Evolutionary conservation across 2,888 invertebrate species (phyloP), one percentile per base, ranked within the genome.

Genomic region (Petrolisthes manimaculis): DNA sequence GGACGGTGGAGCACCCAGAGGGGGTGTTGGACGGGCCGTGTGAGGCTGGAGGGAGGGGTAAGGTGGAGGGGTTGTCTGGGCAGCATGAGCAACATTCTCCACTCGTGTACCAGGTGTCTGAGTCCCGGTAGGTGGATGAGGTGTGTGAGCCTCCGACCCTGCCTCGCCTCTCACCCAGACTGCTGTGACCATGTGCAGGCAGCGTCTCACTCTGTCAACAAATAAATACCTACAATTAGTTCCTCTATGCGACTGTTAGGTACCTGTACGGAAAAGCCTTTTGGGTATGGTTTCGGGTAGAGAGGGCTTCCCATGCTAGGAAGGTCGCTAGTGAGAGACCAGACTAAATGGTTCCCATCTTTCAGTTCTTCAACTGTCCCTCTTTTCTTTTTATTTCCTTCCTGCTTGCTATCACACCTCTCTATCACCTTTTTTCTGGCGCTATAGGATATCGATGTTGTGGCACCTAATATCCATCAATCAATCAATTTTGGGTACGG

Each of bases 81-180:
- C n/a, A 75, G 80, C 79, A 88, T 54, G 81, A 84, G 69, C 54
- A 55, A 75, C 88, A 88, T 56, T 79, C 84, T 18, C 84, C 84
- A 18, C 88, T 75, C 9, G 84, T 88, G 88, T 88, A 88, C 88
- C 88, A 88, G 21, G 80, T 61, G 54, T 88, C 84, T 5, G 88
- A 75, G 75, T 84, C 69, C 21, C 81, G 80, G 56, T 79, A 80
- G 74, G 80, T 80, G 84, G 79, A 77, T 24, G 71, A 80, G 74
- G 53, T 84, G 71, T 78, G 78, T 24, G 61, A 77, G 0, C 69
- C 53, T 37, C n/a, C 37, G 24, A 37, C 61, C 51, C 9, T 77
- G 9, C 67, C 55, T 12, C 77, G 14, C 67, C 54, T 8, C 12
- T 5, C 14, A 12, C 85, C 54, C 55, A 55, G 14, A 69, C 75